Conservation (phyloP, 1,140 invertebrate species). For the Ditylenchus dipsaci region DNA sequence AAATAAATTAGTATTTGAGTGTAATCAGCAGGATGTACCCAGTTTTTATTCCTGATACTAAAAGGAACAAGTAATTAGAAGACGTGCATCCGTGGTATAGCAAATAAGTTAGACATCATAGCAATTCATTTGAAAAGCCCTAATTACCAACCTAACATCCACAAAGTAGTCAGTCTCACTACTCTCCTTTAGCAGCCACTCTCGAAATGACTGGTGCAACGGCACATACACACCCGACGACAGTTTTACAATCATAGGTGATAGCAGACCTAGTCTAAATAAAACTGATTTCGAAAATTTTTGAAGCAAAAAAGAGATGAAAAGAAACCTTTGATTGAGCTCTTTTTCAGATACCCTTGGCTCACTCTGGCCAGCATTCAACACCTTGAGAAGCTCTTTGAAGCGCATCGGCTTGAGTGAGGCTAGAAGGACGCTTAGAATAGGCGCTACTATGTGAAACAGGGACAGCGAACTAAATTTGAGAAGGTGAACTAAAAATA, state of each 20-base stretch:
- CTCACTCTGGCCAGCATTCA: constrained; percentile 75
- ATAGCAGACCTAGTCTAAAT: constrained; percentile 16
- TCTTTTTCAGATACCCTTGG: constrained; percentile 62
- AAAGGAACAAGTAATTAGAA: too few species aligned
- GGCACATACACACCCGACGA: constrained; percentile 20
- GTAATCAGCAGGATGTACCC: too few species aligned
- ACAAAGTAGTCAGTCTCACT: constrained; percentile 63
- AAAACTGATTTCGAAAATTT: neutral
- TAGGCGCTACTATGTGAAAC: constrained; percentile 59
- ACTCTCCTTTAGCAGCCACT: constrained; percentile 79
- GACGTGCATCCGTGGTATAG: too few species aligned
- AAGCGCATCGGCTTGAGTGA: constrained; percentile 81
- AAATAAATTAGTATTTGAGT: too few species aligned
- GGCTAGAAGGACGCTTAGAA: constrained; percentile 76
- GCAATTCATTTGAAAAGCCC: too few species aligned
- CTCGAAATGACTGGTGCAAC: constrained; percentile 67
- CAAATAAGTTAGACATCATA: too few species aligned
- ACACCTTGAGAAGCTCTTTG: constrained; percentile 84
- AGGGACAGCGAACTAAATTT: constrained; percentile 31
- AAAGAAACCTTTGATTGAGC: constrained; percentile 8
- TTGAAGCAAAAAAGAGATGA: neutral
- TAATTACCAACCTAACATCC: constrained; percentile 61
- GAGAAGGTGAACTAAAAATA: neutral
- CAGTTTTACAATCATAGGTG: constrained; percentile 33
- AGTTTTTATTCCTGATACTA: too few species aligned